Conservation (phyloP, 2,888 invertebrate genomes). For the Leptarthrus brevirostris region DNA sequence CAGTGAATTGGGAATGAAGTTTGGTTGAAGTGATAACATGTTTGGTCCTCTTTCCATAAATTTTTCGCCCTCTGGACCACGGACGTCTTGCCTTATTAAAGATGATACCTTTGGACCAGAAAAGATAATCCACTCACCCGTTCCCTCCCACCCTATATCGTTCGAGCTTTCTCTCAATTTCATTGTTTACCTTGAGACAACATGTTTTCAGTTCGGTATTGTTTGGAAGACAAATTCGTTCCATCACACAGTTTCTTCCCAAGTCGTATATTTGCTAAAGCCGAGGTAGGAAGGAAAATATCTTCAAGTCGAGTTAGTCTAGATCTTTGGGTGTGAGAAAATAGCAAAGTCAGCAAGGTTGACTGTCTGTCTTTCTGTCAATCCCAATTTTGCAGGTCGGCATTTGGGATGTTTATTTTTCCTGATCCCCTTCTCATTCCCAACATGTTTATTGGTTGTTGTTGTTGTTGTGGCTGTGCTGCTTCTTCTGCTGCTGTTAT, state of each 20-base stretch:
- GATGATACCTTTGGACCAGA: too few relatives aligned
- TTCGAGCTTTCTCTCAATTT: conserved; percentile 20
- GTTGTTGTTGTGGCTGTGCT: too few relatives aligned
- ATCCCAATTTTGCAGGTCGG: conserved; percentile 6
- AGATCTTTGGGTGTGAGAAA: too few relatives aligned
- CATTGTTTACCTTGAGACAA: conserved; percentile 23
- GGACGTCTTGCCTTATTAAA: neutral
- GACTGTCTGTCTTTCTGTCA: conserved; percentile 42
- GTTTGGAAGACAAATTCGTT: conserved; percentile 39
- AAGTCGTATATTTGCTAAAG: neutral
- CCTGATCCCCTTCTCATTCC: neutral
- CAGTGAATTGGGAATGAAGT: conserved; percentile 8
- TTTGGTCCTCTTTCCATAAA: neutral
- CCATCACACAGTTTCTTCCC: conserved; percentile 19
- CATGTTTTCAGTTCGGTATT: conserved; percentile 32
- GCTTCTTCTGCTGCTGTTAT: too few relatives aligned
- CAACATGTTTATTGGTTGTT: neutral
- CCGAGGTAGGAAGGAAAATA: too few relatives aligned
- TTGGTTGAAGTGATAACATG: conserved; percentile 30
- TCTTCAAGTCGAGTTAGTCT: too few relatives aligned
- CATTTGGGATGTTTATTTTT: conserved; percentile 1
- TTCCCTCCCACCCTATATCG: neutral
- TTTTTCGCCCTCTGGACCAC: conserved; percentile 5
- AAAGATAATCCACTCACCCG: too few relatives aligned
- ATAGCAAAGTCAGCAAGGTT: conserved; percentile 27